Base-by-base conservation (phyloP, 2,113 vertebrate species). In the Crotalus viridis region DNA sequence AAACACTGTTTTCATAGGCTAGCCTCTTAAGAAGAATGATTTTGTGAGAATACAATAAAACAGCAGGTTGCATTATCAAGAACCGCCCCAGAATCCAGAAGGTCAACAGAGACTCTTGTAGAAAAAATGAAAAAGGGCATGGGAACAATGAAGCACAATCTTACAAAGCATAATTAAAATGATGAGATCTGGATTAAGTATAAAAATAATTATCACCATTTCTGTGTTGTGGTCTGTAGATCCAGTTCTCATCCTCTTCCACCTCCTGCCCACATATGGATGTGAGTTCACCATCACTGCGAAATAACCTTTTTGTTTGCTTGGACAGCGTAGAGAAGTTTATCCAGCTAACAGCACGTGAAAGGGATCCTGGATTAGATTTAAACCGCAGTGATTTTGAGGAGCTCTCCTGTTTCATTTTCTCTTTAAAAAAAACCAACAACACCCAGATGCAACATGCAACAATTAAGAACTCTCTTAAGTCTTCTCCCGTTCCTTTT, bases 311-410 rank as follows among this genome's bases (percentile, higher is more conserved):
- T 94, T 98, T 98, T 96, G 98, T 99, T 96, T 98, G 98, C 95
- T 97, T 98, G 92, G 98, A 98, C 88, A 99, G 98, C 87, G 98
- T 98, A 92, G 98, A 98, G 96, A 99, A 98, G 96, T 97, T 99
- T 96, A 99, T 98, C 99, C 99, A 99, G 97, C 99, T 99, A 92
- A 99, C 98, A 93, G 99, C 98, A 26, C 98, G 98, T 3, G 98
- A 98, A 94, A 99, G 97, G 55, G 98, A 97, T n/a, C 97, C 97
- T 0, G 98, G 93, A 91, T 98, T 98, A 95, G 98, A 97, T 96
- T 97, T 98, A 97, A 97, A 97, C 94, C 97, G 97, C 96, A 98
- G 98, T 93, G 98, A 98, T 74, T 97, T 97, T 0, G 98, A 98
- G 91, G 97, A 97, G 92, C 97, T 97, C 93, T 99, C 99, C 93